These are phyloP conservation scores for Hirtodrosophila trivittata DNA, from an alignment of 2,888 invertebrate genomes.

Conservation along the genomic window DNA sequence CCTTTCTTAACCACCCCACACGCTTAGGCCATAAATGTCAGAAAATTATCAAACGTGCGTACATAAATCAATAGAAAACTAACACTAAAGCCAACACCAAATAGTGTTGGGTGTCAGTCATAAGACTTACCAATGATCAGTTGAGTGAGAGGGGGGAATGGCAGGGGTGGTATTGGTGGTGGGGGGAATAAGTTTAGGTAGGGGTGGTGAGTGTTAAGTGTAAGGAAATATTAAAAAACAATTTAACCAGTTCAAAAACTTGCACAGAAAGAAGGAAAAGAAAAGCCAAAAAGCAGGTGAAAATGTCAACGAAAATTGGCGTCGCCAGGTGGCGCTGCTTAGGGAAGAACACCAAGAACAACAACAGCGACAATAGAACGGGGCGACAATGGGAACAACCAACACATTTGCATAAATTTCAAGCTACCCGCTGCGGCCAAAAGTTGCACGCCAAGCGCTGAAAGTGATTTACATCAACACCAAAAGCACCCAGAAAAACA, in stretches of 20 bases:
- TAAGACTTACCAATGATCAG: neutral
- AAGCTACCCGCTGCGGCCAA: conserved; percentile 54
- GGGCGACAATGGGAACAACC: conserved; percentile 53
- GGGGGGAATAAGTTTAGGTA: neutral
- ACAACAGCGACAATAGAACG: conserved; percentile 23
- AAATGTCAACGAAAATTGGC: conserved; percentile 74
- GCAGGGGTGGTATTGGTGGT: neutral
- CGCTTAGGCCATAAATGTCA: conserved; percentile 50
- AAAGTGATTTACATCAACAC: conserved; percentile 75
- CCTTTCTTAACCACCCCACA: neutral
- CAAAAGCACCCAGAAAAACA: conserved; percentile 24
- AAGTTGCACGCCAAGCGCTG: conserved; percentile 61
- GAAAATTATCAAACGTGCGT: conserved; percentile 48
- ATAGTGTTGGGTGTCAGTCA: conserved; percentile 53
- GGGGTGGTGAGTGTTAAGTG: conserved; percentile 1
- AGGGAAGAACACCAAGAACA: conserved; percentile 26
- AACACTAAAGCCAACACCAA: conserved; percentile 25
- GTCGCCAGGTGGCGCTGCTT: conserved; percentile 57
- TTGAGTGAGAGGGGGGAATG: neutral
- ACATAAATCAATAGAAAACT: conserved; percentile 58
- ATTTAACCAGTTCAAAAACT: conserved; percentile 55
- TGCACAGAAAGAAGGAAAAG: conserved; percentile 15
- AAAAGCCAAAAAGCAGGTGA: conserved; percentile 52
- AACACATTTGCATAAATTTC: conserved; percentile 76
- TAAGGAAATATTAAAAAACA: conserved; percentile 52